Evolutionary conservation across 2,797 vertebrate species (phyloP).

Genomic region (Picus viridis): DNA sequence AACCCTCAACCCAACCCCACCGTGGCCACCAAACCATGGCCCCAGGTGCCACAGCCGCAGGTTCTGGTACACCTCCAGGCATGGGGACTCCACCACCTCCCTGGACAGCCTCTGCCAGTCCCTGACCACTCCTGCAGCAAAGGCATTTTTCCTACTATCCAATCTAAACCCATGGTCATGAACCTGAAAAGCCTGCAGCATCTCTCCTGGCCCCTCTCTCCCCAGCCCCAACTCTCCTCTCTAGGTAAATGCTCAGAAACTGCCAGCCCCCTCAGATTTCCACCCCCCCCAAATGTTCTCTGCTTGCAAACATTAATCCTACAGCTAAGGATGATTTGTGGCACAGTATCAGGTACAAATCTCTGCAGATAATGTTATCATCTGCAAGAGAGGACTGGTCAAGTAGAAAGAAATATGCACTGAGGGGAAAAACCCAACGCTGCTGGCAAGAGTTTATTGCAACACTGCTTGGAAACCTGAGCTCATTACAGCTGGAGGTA

Average conservation of each 20-base stretch:
- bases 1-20: too few species aligned
- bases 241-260: background rate
- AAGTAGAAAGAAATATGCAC: constrained; percentile 36
- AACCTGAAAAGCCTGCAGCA: background rate
- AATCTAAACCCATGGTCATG: too few species aligned
- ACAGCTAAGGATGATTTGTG: constrained; percentile 44
- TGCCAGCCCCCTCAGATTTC: background rate
- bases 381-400: constrained; percentile 47
- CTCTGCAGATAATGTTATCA: constrained; percentile 59
- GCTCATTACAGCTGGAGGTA: constrained; percentile 33
- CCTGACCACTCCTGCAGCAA: too few species aligned
- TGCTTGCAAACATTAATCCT: constrained; percentile 40
- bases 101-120: too few species aligned
- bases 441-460: constrained; percentile 27
- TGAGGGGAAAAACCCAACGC: background rate
- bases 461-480: background rate
- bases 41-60: too few species aligned
- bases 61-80: too few species aligned
- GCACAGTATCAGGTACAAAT: constrained; percentile 30
- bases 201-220: background rate
- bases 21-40: too few species aligned
- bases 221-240: background rate
- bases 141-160: too few species aligned
- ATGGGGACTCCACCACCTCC: too few species aligned
- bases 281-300: background rate